Base-by-base conservation (phyloP, 1,140 invertebrate species). In the Drosophila burlai region DNA sequence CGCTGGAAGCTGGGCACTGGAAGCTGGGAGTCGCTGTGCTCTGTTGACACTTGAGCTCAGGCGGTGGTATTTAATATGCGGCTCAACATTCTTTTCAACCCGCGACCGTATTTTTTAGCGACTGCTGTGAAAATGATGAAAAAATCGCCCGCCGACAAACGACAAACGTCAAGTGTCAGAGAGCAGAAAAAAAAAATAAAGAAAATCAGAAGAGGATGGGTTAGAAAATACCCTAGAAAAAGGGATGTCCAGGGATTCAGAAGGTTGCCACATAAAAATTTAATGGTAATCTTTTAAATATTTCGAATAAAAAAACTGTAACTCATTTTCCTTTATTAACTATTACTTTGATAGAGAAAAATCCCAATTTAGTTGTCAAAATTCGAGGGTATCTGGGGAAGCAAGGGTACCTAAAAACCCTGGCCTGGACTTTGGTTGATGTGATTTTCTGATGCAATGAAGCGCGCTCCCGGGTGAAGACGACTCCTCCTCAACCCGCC, bases 51-150 rank as follows among this genome's bases (percentile, higher is more conserved):
- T 89, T 89, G 66, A 90, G 85, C 85, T 90, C 85, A 89, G 85
- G 84, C 85, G 81, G 85, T 90, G 85, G 85, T 89, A 89, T 89
- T 89, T 90, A 89, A 89, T 89, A 90, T 89, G 82, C 81, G 71
- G 85, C 81, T 89, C 85, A 90, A 89, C 77, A 90, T 87, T 90
- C 85, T 84, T 90, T 89, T 90, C 83, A 87, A 69, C 89, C 83
- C 80, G 59, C 49, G 52, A 76, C 55, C 55, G 66, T 74, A 64
- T 83, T 61, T 62, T 62, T 74, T 66, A 55, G 64, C 67, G 62
- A 47, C 73, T 63, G 60, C 83, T 82, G 80, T 74, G 84, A 83
- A 87, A 80, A 83, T 89, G 84, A 57, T 57, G 54, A 57, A 57
- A 87, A 87, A 89, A 78, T 81, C 67, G 83, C 52, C 61, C 62